These are phyloP conservation scores for Brachionus sp. DNA, from an alignment of 1,140 invertebrate species.

Conservation along the genomic window DNA sequence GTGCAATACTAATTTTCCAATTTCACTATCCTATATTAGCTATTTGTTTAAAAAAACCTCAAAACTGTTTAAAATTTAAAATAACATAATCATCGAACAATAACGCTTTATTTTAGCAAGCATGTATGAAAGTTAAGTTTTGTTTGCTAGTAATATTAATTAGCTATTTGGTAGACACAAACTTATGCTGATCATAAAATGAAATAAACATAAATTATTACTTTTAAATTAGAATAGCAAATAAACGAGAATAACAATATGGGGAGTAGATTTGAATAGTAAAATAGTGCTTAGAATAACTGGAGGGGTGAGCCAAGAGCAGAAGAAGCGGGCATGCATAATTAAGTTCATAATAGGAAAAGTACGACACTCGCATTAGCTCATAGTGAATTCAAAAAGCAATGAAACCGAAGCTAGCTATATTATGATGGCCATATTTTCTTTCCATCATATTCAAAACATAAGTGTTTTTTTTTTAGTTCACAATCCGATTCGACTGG, in stretches of 20 bases:
- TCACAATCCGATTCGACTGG: background rate
- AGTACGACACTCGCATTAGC: background rate
- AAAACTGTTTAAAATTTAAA: too few species aligned
- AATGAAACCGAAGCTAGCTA: background rate
- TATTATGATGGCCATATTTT: background rate
- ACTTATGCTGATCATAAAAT: background rate
- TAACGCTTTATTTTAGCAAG: background rate
- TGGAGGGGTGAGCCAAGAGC: background rate
- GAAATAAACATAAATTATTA: background rate
- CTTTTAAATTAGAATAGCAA: background rate
- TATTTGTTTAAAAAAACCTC: too few species aligned
- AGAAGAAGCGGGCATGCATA: constrained; percentile 3
- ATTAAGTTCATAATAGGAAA: background rate
- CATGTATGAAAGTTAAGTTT: background rate
- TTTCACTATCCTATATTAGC: too few species aligned
- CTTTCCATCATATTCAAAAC: background rate
- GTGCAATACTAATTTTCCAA: too few species aligned
- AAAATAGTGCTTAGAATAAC: background rate
- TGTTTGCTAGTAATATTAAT: background rate
- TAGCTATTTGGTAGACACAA: background rate
- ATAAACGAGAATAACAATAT: background rate
- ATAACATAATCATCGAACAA: background rate
- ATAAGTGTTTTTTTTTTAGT: background rate
- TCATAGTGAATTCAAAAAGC: background rate
- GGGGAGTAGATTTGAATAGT: background rate